Percentiles rank a stretch among this genome's conserved stretches.
Conservation (phyloP, 2,888 invertebrate genomes). For the Dryobotodes eremita region DNA sequence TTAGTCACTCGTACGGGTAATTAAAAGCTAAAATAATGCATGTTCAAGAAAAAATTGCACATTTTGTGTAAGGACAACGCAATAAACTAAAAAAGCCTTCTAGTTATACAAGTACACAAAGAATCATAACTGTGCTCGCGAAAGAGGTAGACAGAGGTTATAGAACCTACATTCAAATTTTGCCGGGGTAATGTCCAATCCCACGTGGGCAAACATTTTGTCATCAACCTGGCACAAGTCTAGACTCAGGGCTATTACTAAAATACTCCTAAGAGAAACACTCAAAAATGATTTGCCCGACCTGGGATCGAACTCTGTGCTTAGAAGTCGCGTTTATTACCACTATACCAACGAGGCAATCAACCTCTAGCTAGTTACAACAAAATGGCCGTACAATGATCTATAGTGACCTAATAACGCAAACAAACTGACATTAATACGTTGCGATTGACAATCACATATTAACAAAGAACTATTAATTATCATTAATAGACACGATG, state of each 20-base stretch:
- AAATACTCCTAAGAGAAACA: background rate
- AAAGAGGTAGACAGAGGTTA: background rate
- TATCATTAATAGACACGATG: slow-evolving; percentile 82
- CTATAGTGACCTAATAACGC: slow-evolving; percentile 72
- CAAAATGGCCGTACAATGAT: slow-evolving; percentile 54
- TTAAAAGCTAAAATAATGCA: slow-evolving; percentile 54
- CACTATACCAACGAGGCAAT: background rate
- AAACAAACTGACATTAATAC: slow-evolving; percentile 85
- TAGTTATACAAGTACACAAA: background rate
- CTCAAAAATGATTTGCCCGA: background rate
- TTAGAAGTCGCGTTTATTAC: background rate
- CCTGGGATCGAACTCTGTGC: background rate
- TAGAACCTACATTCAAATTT: background rate
- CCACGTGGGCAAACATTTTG: background rate
- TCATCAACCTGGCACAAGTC: background rate
- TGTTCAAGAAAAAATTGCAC: slow-evolving; percentile 30
- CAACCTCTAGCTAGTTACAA: slow-evolving; percentile 7
- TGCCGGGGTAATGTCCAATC: background rate
- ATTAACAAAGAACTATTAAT: slow-evolving; percentile 87
- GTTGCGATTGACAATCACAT: slow-evolving; percentile 85
- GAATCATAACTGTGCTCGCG: accelerated
- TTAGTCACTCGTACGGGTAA: slow-evolving; percentile 47
- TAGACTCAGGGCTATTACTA: background rate
- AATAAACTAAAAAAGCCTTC: slow-evolving; percentile 8
- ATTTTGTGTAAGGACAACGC: slow-evolving; percentile 42